Percentiles rank a stretch among this genome's conserved stretches.
Evolutionary conservation across 2,797 vertebrate species (phyloP).

Genomic region (Brachyalestes nurse): DNA sequence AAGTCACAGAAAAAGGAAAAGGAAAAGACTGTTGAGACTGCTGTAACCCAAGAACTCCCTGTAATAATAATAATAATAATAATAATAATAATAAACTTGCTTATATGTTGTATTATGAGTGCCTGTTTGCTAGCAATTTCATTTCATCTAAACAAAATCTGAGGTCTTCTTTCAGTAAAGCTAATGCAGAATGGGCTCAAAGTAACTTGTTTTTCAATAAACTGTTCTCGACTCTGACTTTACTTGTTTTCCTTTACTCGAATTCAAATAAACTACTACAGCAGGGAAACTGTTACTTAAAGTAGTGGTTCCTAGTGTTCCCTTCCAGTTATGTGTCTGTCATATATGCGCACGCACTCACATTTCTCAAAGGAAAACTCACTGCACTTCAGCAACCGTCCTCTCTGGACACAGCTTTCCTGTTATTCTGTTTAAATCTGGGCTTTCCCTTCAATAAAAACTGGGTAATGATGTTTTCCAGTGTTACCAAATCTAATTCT

Average conservation of each 20-base stretch:
- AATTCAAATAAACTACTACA: neutral
- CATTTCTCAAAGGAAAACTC: neutral
- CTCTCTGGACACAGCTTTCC: conserved; percentile 15
- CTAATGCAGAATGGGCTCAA: neutral
- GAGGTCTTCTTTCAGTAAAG: neutral
- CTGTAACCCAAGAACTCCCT: no score
- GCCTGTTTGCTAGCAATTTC: neutral
- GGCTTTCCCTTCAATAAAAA: conserved; percentile 31
- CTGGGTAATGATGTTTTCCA: conserved; percentile 46
- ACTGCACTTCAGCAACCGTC: conserved; percentile 5
- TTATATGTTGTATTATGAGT: no score
- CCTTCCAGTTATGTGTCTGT: neutral
- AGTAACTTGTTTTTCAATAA: neutral
- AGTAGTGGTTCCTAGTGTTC: no score
- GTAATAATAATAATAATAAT: no score
- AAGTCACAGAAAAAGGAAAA: no score
- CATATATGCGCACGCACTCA: neutral
- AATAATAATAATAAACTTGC: no score
- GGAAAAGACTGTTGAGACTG: no score
- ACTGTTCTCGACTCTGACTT: neutral
- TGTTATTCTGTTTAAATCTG: conserved; percentile 34
- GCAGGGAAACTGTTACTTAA: neutral
- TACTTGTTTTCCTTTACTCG: neutral
- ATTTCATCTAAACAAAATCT: neutral
- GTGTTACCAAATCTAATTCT: conserved; percentile 53